Conservation (phyloP, 1,140 invertebrate species). For the Aphis craccivora region DNA sequence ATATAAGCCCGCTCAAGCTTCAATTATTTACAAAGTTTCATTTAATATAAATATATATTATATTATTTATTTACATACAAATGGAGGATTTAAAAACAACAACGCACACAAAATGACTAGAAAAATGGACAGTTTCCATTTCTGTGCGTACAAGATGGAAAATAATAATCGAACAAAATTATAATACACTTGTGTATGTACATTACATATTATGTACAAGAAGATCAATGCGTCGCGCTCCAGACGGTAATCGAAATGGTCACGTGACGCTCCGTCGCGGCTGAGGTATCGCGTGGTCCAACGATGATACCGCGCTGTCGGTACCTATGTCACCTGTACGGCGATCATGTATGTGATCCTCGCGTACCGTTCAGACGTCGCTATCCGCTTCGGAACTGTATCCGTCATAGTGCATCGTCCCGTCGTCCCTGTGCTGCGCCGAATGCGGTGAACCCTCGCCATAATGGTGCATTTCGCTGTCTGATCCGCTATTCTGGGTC, state of each 20-base stretch:
- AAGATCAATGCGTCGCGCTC: neutral
- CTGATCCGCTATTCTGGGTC: constrained; percentile 64
- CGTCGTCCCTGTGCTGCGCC: constrained; percentile 8
- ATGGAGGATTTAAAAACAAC: constrained; percentile 21
- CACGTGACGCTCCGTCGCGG: neutral
- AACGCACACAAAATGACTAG: constrained; percentile 47
- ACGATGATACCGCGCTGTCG: neutral
- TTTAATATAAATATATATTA: neutral
- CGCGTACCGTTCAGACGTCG: constrained; percentile 41
- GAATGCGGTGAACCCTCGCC: constrained; percentile 25
- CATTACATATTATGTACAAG: neutral
- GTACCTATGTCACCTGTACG: neutral
- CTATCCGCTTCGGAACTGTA: constrained; percentile 59
- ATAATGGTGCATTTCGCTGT: constrained; percentile 54
- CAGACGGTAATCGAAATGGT: neutral
- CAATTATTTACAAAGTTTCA: constrained; percentile 25
- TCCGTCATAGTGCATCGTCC: constrained; percentile 56
- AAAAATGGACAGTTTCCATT: constrained; percentile 42
- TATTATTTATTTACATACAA: constrained; percentile 6
- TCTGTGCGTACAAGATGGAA: neutral
- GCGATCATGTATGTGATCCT: too few relatives aligned
- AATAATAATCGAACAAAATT: constrained; percentile 4
- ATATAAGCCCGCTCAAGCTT: neutral
- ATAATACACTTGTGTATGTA: neutral
- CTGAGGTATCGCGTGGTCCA: neutral